phyloP scores from a whole-genome alignment of 2,888 invertebrate genomes.

The Dryocosmus kuriphilus region DNA sequence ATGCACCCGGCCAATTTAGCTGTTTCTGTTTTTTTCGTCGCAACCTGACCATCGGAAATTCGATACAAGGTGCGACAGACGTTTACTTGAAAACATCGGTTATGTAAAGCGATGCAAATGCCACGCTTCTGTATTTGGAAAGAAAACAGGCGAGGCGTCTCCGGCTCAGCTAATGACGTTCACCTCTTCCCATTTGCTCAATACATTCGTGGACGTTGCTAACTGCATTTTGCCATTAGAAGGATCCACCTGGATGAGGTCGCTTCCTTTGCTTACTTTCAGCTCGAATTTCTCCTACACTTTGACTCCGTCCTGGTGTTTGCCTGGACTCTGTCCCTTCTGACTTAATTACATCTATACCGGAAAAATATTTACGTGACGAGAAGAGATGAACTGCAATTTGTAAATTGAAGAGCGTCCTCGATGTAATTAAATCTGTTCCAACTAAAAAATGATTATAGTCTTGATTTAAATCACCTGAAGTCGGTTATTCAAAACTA shows the following conservation, averaged over 20 bases:
- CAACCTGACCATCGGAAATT: neutral
- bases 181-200: slow-evolving; percentile 46
- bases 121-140: slow-evolving; percentile 63
- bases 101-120: slow-evolving; percentile 66
- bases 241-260: slow-evolving; percentile 16
- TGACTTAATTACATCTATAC: slow-evolving; percentile 6
- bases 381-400: neutral
- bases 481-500: neutral
- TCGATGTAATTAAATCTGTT: neutral
- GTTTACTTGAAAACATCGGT: slow-evolving; percentile 65
- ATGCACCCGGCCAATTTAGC: slow-evolving; percentile 16
- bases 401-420: neutral
- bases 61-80: slow-evolving; percentile 18
- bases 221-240: slow-evolving; percentile 38
- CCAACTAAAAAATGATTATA: neutral
- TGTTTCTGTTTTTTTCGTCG: neutral
- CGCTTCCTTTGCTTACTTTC: slow-evolving; percentile 19
- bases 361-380: neutral
- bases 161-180: slow-evolving; percentile 63
- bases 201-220: slow-evolving; percentile 28
- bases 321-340: neutral
- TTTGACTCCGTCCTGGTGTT: slow-evolving; percentile 1
- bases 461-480: neutral
- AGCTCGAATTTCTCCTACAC: slow-evolving; percentile 31
- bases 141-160: slow-evolving; percentile 61